Conservation (phyloP, 2,888 invertebrate species). For the Tipula unca region DNA sequence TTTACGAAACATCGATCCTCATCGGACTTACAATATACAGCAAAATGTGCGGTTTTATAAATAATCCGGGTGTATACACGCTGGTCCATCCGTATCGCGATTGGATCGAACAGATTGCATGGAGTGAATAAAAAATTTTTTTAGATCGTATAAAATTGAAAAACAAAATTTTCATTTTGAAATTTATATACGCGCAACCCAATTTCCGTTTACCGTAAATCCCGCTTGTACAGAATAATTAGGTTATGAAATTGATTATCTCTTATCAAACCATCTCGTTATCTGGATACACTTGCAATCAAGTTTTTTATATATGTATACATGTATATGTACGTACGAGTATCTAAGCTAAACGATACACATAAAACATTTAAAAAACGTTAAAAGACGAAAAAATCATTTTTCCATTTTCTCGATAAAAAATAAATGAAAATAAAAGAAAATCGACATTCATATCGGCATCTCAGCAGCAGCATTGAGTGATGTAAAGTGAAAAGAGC, state of each 20-base stretch:
- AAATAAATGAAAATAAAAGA: background rate
- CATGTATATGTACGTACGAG: background rate
- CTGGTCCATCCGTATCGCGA: conserved; percentile 46
- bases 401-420: background rate
- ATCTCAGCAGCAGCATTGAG: background rate
- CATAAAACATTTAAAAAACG: background rate
- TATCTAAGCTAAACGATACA: background rate
- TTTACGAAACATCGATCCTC: background rate
- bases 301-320: background rate
- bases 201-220: background rate
- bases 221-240: background rate
- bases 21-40: background rate
- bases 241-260: background rate
- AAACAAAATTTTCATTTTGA: background rate
- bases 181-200: background rate
- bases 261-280: background rate
- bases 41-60: background rate
- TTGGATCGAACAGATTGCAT: conserved; percentile 53
- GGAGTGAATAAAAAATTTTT: conserved; percentile 33
- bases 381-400: background rate
- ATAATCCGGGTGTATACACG: conserved; percentile 50
- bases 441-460: background rate
- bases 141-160: background rate
- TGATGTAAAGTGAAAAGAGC: background rate
- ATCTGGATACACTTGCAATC: background rate